Evolutionary conservation across 2,888 invertebrate species (phyloP), one percentile per base, ranked within the genome.

Genomic region (Apamea monoglypha): DNA sequence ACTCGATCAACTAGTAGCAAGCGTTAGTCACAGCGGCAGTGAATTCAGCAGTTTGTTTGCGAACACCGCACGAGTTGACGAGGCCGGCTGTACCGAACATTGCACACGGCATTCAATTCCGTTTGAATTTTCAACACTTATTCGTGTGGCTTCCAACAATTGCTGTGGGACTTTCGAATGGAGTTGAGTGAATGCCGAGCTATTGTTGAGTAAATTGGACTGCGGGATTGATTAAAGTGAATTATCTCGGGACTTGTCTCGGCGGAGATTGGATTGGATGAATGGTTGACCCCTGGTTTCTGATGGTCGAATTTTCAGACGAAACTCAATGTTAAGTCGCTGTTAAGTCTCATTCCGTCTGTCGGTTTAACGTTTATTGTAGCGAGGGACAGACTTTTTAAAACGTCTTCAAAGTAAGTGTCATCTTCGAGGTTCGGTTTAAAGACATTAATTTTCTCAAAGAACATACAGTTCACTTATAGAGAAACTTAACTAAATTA

Each of bases 111-210:
- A 76, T 71, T 74, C 84, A 85, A 80, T 85, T 84, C 76, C 53
- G 40, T 68, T 80, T 53, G 76, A 69, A 85, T 76, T 85, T 84
- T 76, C 85, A 87, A 74, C 87, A 87, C 71, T 87, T 84, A 87
- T 85, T 75, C 53, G 71, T 79, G 70, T 63, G 74, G 59, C 16
- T 72, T 74, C 69, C n/a, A 79, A 87, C 87, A 84, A 87, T 85
- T 84, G 84, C 67, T 79, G 72, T 67, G 72, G 75, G 84, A 50
- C 72, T 70, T 72, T 66, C 59, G 68, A 47, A 47, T 64, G 36
- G 63, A 70, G 69, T 64, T 50, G 66, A 83, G 59, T 83, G 83
- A 83, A 83, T 69, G 73, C 29, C 63, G n/a, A 68, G 76, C 71
- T 83, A 76, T 86, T 82, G 83, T 83, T 64, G 66, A 73, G 81